Evolutionary conservation across 35 echinoderm and acorn worm species (phyloP), one percentile per base, ranked within the genome.

Genomic region (Strongylocentrotus purpuratus): DNA sequence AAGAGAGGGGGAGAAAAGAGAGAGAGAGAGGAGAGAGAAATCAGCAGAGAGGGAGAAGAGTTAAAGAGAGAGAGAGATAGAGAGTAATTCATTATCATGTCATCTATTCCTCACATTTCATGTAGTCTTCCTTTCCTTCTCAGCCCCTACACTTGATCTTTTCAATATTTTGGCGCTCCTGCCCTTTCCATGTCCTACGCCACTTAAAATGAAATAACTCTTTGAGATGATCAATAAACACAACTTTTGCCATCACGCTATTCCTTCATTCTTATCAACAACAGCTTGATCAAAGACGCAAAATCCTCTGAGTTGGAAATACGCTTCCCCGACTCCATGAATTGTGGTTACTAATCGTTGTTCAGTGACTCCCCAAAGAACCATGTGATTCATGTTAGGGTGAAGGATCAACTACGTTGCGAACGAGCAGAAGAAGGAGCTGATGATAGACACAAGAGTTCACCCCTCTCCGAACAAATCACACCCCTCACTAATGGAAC

Each of bases 401-500:
- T 78, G 28, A 78, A 78, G 65, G 22, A 78, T 78, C 25, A 78
- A 22, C 65, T 7, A n/a, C 65, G 28, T 3, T 28, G 65, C 25
- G 22, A n/a, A 78, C 65, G 65, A 78, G 22, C 22, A 59, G 17
- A 59, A 13, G 52, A 59, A 12, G 65, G 65, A 78, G 65, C 28
- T 78, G 65, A 86, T 4, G 32, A n/a, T 22, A 28, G 28, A 78
- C 20, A n/a, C 15, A 78, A 78, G 65, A 78, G 25, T 28, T 7
- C 20, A 78, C 20, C 65, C 20, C 20, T n/a, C 28, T 28, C 7
- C 5, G 25, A 78, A 22, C 20, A 78, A 78, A 78, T 78, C 65
- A 78, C 65, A 78, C 65, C 20, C 65, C 65, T 78, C 65, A 78
- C 65, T 78, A 78, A 78, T 78, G 65, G 65, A n/a, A 78, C n/a